Evolutionary conservation across 1,140 invertebrate species (phyloP), one percentile per base, ranked within the genome.

Genomic region (Heliothis subflexa): DNA sequence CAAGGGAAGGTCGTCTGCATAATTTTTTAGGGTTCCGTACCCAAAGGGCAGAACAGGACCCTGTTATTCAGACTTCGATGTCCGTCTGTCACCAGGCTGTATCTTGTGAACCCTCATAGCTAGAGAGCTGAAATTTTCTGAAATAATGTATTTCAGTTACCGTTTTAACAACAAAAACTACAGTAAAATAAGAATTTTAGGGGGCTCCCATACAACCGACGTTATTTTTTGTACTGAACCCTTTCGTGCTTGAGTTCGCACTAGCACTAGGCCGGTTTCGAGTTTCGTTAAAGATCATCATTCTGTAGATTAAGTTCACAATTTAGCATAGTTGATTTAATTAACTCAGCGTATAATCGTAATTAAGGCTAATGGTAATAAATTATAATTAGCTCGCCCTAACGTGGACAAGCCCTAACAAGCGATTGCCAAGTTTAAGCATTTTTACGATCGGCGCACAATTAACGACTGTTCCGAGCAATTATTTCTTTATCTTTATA

Each of bases 401-500:
- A 47, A 47, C 18, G 62, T 21, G 62, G n/a, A 40, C 40, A 47
- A 66, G 5, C 62, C 62, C 16, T 66, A 66, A 66, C 62, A 66
- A 47, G 62, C 18, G 12, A 28, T 28, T 52, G 66, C 66, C 28
- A 49, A 74, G 28, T 49, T 59, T 62, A 3, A 64, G 59, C 73
- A 64, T 76, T 64, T 76, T 76, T 76, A 76, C 73, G 73, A 76
- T 62, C 73, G n/a, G 21, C 70, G 52, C 59, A 50, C 61, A 64
- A 76, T 76, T 64, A 76, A 76, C 45, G 57, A 50, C 28, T 21
- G 73, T 49, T 57, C 57, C 59, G 25, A 62, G 47, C 73, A 64
- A 76, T 64, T 76, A 64, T 64, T 62, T 76, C 73, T 76, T 76
- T 76, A 64, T 64, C 49, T 76, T 76, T 76, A 76, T 76, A 64